Conservation (phyloP, 2,797 vertebrate genomes). For the Acipenser transmontanus region DNA sequence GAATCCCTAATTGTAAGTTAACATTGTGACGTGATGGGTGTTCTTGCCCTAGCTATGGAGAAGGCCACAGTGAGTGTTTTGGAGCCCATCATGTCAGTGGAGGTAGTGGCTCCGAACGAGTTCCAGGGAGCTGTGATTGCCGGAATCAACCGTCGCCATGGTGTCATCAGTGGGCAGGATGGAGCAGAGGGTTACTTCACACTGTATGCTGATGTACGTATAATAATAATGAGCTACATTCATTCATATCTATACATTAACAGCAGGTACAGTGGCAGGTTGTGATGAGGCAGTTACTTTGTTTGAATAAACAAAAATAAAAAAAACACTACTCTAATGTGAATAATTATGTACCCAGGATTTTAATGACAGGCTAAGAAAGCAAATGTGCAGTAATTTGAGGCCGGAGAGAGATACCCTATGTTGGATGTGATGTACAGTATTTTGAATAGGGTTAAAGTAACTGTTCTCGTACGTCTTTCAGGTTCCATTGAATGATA, state of each 20-base stretch:
- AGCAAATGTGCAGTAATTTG: too few species aligned
- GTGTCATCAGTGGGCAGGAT: conserved; percentile 84
- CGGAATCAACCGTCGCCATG: conserved; percentile 82
- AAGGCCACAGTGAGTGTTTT: conserved; percentile 58
- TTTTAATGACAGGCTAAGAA: too few species aligned
- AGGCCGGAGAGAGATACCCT: not conserved
- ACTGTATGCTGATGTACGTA: conserved; percentile 81
- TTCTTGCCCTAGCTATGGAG: conserved; percentile 67
- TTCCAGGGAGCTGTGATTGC: conserved; percentile 84
- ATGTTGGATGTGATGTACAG: not conserved
- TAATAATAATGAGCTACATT: not conserved
- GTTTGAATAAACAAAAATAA: not conserved
- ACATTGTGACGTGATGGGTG: too few species aligned
- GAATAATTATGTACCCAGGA: too few species aligned
- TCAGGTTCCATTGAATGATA: conserved; percentile 87
- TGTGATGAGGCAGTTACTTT: too few species aligned
- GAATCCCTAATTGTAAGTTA: too few species aligned
- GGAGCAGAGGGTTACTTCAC: conserved; percentile 81
- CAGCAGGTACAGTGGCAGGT: too few species aligned
- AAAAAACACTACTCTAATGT: not conserved
- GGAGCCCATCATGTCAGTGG: conserved; percentile 91
- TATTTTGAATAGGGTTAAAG: not conserved
- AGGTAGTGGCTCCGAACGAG: conserved; percentile 79
- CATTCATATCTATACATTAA: not conserved
- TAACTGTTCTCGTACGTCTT: conserved; percentile 17